Conservation (phyloP, 2,113 vertebrate species). For the Prunella fulvescens region DNA sequence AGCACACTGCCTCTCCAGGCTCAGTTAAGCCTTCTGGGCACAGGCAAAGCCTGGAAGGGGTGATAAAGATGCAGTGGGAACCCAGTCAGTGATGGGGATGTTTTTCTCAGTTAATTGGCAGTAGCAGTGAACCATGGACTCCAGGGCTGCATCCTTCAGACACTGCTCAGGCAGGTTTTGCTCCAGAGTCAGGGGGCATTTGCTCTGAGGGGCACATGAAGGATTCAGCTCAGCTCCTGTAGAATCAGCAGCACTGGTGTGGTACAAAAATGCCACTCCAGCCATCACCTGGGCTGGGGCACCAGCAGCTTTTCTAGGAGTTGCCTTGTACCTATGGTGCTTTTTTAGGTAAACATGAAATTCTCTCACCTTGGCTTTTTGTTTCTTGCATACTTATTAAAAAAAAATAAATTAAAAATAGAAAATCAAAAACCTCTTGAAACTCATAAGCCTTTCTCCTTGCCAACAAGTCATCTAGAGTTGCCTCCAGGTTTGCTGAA, state of each 20-base stretch:
- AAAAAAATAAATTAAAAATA: neutral
- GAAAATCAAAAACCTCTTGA: neutral
- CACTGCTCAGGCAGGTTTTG: neutral
- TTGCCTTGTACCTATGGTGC: neutral
- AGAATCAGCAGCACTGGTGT: neutral
- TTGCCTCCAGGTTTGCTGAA: neutral
- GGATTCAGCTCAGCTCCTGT: neutral
- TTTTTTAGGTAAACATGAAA: neutral
- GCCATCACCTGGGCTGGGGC: neutral
- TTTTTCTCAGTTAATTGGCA: neutral
- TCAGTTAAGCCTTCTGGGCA: neutral
- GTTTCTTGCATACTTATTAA: neutral
- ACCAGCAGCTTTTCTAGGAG: neutral
- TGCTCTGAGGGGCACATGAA: neutral
- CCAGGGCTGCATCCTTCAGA: neutral
- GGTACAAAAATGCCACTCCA: neutral
- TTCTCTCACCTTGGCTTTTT: neutral
- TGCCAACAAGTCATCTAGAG: neutral
- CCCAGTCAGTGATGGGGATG: neutral
- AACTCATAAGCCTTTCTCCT: neutral
- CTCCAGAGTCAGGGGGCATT: neutral
- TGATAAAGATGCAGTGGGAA: neutral
- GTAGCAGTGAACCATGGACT: neutral
- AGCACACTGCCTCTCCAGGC: neutral
- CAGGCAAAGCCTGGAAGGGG: neutral